Base-by-base conservation (phyloP, 1,140 invertebrate genomes). In the Arctopsyche grandis region DNA sequence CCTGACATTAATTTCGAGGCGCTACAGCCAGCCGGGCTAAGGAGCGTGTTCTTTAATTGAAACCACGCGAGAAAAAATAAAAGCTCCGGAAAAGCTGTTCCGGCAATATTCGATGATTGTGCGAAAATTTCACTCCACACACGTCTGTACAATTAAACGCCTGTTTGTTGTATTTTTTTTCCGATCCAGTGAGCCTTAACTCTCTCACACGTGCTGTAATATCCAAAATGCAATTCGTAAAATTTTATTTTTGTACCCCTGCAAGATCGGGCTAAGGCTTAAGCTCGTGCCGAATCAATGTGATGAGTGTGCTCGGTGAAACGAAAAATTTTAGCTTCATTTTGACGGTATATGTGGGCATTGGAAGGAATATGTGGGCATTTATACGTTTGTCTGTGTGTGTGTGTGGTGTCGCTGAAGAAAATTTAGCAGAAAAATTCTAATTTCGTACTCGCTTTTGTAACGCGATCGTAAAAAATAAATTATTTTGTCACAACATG, bases 1-100 rank as follows among this genome's bases (percentile, higher is more conserved):
- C 60, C 56, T 46, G 74, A 76, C 74, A 76, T 63, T 76, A 76
- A 76, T 76, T 63, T 76, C 26, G 74, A 38, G 44, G 26, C 58
- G 56, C 43, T 48, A 46, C 52, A 19, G 29, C 29, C 1, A 38
- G 29, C 29, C 7, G 29, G 29, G 29, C 56, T 21, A 21, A 60
- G 56, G 12, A 1, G 48, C 48, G 48, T 7, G 48, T 14, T 21
- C 74, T 76, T 76, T 76, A 76, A 76, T 76, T 76, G 74, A 76
- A 76, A 63, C 21, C 21, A 12, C 26, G 24, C 63, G 12, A 5
- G 21, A 24, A 66, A 26, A 66, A 29, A 26, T 12, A 26, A 24
- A 26, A 66, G 21, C 24, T 38, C 10, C 10, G 63, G 16, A 38
- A 38, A 69, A 69, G 26, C 5, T 16, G 63, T 16, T 46, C 14